Evolutionary conservation across 2,113 vertebrate genomes (phyloP).

Genomic region (Oryzias celebensis): DNA sequence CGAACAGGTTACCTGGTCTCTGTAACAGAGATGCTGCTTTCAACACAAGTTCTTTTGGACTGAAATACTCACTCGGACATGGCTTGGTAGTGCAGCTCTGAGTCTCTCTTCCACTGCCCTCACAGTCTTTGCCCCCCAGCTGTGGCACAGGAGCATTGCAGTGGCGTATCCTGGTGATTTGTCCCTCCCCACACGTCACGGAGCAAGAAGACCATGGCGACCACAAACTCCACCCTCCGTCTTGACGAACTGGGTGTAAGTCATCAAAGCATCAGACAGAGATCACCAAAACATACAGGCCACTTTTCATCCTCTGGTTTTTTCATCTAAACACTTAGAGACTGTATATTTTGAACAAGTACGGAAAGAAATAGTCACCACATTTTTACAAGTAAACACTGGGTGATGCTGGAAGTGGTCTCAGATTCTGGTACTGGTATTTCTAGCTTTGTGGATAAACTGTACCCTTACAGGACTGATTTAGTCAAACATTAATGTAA

Average conservation of each 20-base stretch:
- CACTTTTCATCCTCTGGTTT: conserved; percentile 26
- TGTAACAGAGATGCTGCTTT: conserved; percentile 29
- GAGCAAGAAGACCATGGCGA: conserved; percentile 97
- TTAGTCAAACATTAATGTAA: conserved; percentile 35
- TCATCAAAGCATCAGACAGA: conserved; percentile 22
- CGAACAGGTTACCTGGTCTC: not conserved
- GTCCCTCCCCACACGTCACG: conserved; percentile 88
- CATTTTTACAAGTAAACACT: conserved; percentile 46
- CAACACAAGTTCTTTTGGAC: not conserved
- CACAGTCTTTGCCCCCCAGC: conserved; percentile 89
- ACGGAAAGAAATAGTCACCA: conserved; percentile 13
- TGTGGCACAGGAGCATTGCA: conserved; percentile 95
- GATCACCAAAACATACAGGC: conserved; percentile 18
- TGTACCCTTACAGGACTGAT: conserved; percentile 35
- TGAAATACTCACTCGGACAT: conserved; percentile 83
- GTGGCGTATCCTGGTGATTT: conserved; percentile 93
- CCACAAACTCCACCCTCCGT: conserved; percentile 98
- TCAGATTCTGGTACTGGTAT: conserved; percentile 29
- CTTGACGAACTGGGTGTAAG: conserved; percentile 84
- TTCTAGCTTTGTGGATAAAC: conserved; percentile 54
- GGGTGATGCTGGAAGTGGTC: conserved; percentile 29
- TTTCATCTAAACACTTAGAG: conserved; percentile 25
- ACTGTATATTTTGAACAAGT: conserved; percentile 39
- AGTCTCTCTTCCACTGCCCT: conserved; percentile 90
- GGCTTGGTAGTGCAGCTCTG: conserved; percentile 85